Percentiles rank a stretch among this genome's conserved stretches.
Conservation (phyloP, 2,888 invertebrate species). For the Mythimna lalbum region DNA sequence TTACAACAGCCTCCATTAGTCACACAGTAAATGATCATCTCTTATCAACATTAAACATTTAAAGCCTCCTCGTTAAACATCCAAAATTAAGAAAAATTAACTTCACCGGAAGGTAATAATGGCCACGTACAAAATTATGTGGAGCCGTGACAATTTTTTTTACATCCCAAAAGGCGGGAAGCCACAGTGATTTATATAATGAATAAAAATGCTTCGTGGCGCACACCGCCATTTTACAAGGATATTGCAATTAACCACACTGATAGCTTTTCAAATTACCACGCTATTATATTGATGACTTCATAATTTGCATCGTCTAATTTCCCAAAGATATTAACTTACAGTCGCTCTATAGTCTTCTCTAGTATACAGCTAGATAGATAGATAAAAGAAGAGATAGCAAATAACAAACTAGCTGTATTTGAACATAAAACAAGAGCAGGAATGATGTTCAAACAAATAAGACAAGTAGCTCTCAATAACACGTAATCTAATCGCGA, state of each 20-base stretch:
- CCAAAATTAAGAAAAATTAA: constrained; percentile 89
- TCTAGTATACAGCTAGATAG: constrained; percentile 3
- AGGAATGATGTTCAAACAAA: constrained; percentile 67
- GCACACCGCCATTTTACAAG: constrained; percentile 77
- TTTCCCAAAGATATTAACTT: constrained; percentile 22
- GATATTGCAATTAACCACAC: constrained; percentile 85
- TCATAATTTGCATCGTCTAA: constrained; percentile 61
- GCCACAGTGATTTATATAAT: constrained; percentile 88
- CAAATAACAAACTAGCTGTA: constrained; percentile 47
- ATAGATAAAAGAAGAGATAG: constrained; percentile 40
- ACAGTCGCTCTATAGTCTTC: neutral
- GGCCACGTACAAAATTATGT: constrained; percentile 89
- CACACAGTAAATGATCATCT: constrained; percentile 54
- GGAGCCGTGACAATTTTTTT: constrained; percentile 88
- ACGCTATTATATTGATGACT: constrained; percentile 69
- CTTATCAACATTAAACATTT: constrained; percentile 56
- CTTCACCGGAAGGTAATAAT: constrained; percentile 82
- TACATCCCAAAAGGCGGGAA: constrained; percentile 81
- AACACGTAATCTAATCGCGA: constrained; percentile 79
- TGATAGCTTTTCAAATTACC: constrained; percentile 82
- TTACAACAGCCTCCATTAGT: constrained; percentile 39
- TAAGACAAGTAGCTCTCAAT: constrained; percentile 70
- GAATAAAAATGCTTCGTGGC: constrained; percentile 88
- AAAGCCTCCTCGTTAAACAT: constrained; percentile 74
- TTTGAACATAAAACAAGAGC: constrained; percentile 59